Base-by-base conservation (phyloP, 2,888 invertebrate genomes). In the Xanthostigma xanthostigma region DNA sequence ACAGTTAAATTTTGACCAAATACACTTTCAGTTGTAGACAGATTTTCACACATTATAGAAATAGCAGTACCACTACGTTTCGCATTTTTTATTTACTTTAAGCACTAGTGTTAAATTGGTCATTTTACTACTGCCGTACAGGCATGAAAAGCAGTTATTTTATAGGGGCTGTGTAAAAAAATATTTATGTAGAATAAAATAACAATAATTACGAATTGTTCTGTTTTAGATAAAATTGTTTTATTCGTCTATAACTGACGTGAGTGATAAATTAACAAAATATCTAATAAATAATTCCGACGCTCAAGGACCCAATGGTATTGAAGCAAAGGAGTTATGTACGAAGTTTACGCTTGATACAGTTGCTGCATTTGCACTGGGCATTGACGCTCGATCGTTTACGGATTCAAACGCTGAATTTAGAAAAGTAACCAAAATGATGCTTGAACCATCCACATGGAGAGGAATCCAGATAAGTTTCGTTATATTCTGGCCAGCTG, bases 301-400 rank as follows among this genome's bases (percentile, higher is more conserved):
- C 5, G 13, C 36, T 13, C 33, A 12, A n/a, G 38, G 39, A 12
- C 12, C 37, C n/a, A 17, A 44, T 33, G 43, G 41, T 1, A 48
- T 41, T 36, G 37, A 47, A 13, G 47, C 42, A 27, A 38, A 38
- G 38, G 38, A 38, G 1, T n/a, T 38, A 38, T 12, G 38, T 12
- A 47, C 51, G 10, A 44, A 48, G 45, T 55, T 51, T 39, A 53
- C 50, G 10, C 50, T 51, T 2, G 49, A 55, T 40, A 50, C 51
- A 41, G 49, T 53, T 8, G 50, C 51, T 5, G 49, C 46, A 17
- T 49, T 49, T 38, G 47, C 50, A 13, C 53, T 53, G 14, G 52
- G 53, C 6, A 41, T 53, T 8, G 45, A 53, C 34, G 50, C 51
- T 1, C 46, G 49, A 35, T 46, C 51, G 17, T 50, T 55, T 34